These are phyloP conservation scores for Protobothrops mucrosquamatus DNA, from an alignment of 2,113 vertebrate genomes.

Conservation along the genomic window DNA sequence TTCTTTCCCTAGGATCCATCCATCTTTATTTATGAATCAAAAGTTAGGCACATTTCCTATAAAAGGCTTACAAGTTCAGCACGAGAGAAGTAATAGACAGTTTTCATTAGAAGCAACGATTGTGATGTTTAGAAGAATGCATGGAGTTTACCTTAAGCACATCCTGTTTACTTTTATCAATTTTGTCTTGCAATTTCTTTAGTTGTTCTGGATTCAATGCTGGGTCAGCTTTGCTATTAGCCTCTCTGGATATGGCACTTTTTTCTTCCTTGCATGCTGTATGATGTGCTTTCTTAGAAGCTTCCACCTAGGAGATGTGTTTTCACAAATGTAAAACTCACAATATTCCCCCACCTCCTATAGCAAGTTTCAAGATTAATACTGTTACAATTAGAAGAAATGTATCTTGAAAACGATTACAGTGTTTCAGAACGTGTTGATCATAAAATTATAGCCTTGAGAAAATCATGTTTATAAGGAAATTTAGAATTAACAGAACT, in stretches of 20 bases:
- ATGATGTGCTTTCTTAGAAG: slow-evolving; percentile 90
- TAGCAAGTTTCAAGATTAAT: background rate
- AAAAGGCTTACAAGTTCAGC: background rate
- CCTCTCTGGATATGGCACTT: slow-evolving; percentile 86
- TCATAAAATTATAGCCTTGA: background rate
- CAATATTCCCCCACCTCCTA: background rate
- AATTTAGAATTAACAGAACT: background rate
- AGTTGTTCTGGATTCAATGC: slow-evolving; percentile 88
- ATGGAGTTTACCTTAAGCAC: slow-evolving; percentile 82
- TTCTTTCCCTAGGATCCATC: background rate
- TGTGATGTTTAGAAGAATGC: background rate
- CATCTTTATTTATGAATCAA: background rate
- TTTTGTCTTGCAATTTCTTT: slow-evolving; percentile 97
- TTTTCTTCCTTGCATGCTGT: slow-evolving; percentile 95
- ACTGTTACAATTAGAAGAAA: background rate
- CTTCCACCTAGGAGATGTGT: slow-evolving; percentile 78
- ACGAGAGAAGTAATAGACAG: background rate
- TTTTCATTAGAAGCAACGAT: background rate
- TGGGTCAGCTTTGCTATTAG: slow-evolving; percentile 88
- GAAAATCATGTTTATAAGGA: background rate
- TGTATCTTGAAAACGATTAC: background rate
- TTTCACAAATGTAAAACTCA: background rate
- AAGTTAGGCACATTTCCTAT: background rate
- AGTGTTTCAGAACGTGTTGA: background rate
- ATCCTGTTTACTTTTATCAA: slow-evolving; percentile 96